Base-by-base conservation (phyloP, 2,797 vertebrate species). In the Crenuchus spilurus region DNA sequence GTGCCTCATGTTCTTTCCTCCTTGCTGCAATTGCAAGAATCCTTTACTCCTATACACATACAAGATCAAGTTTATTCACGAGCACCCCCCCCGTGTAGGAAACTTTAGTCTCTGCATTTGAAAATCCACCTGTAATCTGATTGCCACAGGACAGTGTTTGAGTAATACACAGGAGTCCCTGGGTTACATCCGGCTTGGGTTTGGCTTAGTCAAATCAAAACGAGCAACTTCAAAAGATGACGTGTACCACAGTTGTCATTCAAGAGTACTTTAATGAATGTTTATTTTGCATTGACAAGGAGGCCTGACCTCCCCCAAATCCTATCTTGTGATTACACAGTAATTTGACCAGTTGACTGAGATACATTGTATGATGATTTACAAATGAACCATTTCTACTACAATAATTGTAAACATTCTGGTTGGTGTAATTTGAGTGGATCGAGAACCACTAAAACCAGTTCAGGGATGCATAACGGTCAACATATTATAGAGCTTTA, bases 191-290 rank as follows among this genome's bases (percentile, higher is more conserved):
- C n/a, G 39, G 11, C 9, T 30, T 24, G 26, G 2, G 33, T 66
- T 20, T 13, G 11, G 41, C 22, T 22, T 42, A 3, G n/a, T 37
- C 20, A 16, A 41, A 75, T 52, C 26, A 51, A 62, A 64, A n/a
- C n/a, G n/a, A 20, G 1, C 11, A 11, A 20, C 16, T 14, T 41
- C 61, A 70, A 72, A 79, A 61, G 51, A 82, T 22, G 61, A 79
- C 61, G 2, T 62, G 49, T 41, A 70, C 75, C 70, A 66, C 44
- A 57, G 13, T 37, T 57, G 55, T 78, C 70, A 75, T 80, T 76
- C 74, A 80, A 73, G 72, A 80, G 75, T 70, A 80, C 64, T 82
- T 82, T 82, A 82, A 80, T 82, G 58, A 77, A 74, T 24, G 60
- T 78, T 81, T 74, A 69, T 70, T 78, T 75, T 51, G 68, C 68